Evolutionary conservation across 2,888 invertebrate genomes (phyloP), one percentile per base, ranked within the genome.

Genomic region (Elegia similella): DNA sequence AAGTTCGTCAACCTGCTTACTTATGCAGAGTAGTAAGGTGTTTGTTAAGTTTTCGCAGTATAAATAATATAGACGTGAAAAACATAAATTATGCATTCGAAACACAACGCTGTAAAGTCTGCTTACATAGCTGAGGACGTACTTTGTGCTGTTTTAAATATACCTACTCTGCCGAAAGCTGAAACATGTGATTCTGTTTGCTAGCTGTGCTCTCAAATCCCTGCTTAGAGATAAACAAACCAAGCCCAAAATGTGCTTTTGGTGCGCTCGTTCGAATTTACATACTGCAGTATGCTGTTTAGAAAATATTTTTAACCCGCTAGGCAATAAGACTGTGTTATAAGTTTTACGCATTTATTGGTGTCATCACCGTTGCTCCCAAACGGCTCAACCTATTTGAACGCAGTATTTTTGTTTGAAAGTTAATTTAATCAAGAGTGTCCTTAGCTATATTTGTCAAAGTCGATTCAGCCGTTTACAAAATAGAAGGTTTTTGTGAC

Each of bases 21-120:
- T 54, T 54, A 54, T 54, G 29, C 54, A 54, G 42, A 43, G 54
- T 43, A 15, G 52, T 29, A 42, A 43, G 54, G 54, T 54, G 30
- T 43, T 17, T 43, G 29, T n/a, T 43, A 55, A 55, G 44, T 55
- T 55, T 55, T 55, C 55, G 48, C 55, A 7, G 46, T 13, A 12
- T 55, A 54, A 54, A 44, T 54, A 44, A 44, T 54, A 29, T 54
- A 13, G 7, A 16, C 29, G 44, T 12, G 29, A 43, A 6, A 29
- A 32, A 44, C 16, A 30, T 54, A 44, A 32, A 44, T 54, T 54
- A 43, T 43, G 53, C 43, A 54, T 54, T 42, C 29, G 15, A 32
- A 54, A 30, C 43, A 15, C 0, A 1, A 30, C 6, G 29, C 38
- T 38, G 6, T 38, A 38, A 23, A 38, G 38, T 38, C 10, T 38